Evolutionary conservation across 2,888 invertebrate species (phyloP), one percentile per base, ranked within the genome.

Genomic region (Drepanosiphum platanoidis): DNA sequence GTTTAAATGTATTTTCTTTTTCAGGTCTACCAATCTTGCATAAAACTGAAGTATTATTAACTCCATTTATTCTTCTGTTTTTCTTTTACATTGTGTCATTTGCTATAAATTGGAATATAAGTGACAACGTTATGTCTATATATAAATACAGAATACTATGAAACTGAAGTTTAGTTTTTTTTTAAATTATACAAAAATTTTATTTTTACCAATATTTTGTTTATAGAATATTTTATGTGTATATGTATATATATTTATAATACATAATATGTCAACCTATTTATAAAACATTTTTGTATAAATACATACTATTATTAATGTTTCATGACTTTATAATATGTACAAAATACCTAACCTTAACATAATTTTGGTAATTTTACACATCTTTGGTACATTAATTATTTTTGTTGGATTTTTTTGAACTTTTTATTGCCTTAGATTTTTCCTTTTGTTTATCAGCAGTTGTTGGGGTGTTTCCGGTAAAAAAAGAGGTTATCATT

Each of bases 11-110:
- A 84, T 86, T 86, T 87, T 88, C 88, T 87, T 87, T 92, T 92
- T 81, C 92, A 96, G 96, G 96, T 90, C 92, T 98, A 87, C 95
- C 96, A 64, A 95, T 95, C 90, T 91, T 98, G 78, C 94, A 95
- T 88, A 95, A 94, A 89, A 96, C 97, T 1, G 93, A 97, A 87
- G 91, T 94, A 82, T 94, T 98, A 89, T 92, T 98, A 82, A 93
- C 95, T 87, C 95, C 97, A 3, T 90, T 98, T 87, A 95, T 97
- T 1, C 90, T 94, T 70, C 91, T 96, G 82, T 91, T 95, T 87
- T 89, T 98, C 22, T 90, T 94, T 77, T 98, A 95, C 90, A 90
- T 97, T 77, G 91, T 95, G 34, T 94, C 95, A 0, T 90, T 97
- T 84, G 91, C 93, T 15, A 92, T 94, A 86, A 94, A 95, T 80